These are phyloP conservation scores for Marmota monax DNA, from an alignment of 2,113 vertebrate species.

Conservation along the genomic window DNA sequence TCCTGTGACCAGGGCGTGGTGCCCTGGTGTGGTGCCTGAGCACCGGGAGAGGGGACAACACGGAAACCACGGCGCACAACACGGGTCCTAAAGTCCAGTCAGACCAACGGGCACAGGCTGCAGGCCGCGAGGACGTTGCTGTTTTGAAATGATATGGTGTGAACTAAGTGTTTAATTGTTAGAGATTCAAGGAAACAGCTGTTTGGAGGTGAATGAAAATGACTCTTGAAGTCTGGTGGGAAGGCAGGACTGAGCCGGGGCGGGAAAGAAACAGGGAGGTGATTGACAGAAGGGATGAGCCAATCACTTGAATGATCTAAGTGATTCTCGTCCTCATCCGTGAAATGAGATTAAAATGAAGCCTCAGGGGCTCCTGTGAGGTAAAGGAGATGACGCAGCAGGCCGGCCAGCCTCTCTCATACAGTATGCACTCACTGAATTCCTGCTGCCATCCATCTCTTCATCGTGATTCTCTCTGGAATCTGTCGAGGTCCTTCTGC, in stretches of 20 bases:
- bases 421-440: background rate
- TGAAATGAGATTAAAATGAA: constrained; percentile 12
- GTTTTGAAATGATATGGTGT: background rate
- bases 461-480: too few relatives aligned
- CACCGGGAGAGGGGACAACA: background rate
- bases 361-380: background rate
- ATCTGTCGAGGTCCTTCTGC: too few relatives aligned
- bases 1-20: background rate
- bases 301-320: background rate
- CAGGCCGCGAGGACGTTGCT: too few relatives aligned
- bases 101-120: background rate
- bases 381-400: too few relatives aligned
- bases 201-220: background rate
- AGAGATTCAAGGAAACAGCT: background rate
- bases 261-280: background rate
- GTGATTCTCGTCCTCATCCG: background rate
- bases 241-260: background rate
- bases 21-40: background rate
- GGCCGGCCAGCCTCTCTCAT: background rate
- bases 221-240: background rate
- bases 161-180: background rate
- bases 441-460: too few relatives aligned
- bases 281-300: background rate
- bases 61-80: background rate
- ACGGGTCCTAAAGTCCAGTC: background rate